Evolutionary conservation across 2,113 vertebrate species (phyloP).

Genomic region (Podarcis muralis): DNA sequence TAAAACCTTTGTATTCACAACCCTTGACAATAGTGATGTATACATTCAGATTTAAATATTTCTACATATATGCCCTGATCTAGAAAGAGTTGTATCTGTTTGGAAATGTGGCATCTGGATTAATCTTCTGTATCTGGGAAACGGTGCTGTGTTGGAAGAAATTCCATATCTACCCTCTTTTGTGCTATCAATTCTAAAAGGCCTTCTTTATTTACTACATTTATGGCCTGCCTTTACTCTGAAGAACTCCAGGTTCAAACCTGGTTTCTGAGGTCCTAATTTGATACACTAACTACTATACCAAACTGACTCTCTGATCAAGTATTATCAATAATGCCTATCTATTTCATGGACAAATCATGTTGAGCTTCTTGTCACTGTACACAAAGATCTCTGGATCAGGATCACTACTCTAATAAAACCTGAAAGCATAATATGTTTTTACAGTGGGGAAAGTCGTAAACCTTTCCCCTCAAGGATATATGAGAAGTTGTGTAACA

Average conservation of each 20-base stretch:
- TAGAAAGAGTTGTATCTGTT: not conserved
- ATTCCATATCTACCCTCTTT: not conserved
- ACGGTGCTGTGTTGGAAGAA: not conserved
- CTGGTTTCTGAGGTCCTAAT: too few relatives aligned
- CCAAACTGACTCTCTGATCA: not conserved
- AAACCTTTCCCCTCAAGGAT: not conserved
- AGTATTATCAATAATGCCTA: not conserved
- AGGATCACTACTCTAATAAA: not conserved
- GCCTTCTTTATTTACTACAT: too few relatives aligned
- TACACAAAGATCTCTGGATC: not conserved
- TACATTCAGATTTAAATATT: not conserved
- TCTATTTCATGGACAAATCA: not conserved
- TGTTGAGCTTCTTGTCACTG: not conserved
- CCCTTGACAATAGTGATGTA: not conserved
- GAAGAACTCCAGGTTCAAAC: too few relatives aligned
- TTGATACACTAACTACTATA: too few relatives aligned
- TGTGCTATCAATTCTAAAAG: not conserved
- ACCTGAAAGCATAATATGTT: not conserved
- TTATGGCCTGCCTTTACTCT: too few relatives aligned
- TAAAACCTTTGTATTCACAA: not conserved
- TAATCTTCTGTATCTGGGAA: not conserved
- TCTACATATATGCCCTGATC: not conserved
- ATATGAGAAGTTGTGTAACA: slow-evolving; percentile 3
- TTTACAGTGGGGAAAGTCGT: not conserved
- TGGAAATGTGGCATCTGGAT: not conserved